A percentile compares a stretch with the other conserved stretches of the same genome.
Evolutionary conservation across 2,888 invertebrate species (phyloP).

Genomic region (Drosophila imparisetae): DNA sequence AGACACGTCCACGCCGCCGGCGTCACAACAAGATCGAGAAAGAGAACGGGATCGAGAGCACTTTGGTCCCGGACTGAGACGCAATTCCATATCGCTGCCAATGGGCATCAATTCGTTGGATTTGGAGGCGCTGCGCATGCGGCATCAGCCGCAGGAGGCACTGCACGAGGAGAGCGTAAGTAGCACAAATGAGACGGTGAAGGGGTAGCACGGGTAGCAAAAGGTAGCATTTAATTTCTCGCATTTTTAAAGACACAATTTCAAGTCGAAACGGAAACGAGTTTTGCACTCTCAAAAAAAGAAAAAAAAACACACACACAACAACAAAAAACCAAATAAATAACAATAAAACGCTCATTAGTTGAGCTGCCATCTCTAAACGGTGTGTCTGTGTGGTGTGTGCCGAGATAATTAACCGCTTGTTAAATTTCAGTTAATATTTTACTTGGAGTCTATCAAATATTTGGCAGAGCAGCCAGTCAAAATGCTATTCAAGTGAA

Average conservation of each 20-base stretch:
- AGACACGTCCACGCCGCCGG: neutral
- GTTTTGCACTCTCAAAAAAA: constrained; percentile 33
- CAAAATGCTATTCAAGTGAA: neutral
- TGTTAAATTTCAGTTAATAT: constrained; percentile 4
- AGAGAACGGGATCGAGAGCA: constrained; percentile 30
- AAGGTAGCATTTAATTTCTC: neutral
- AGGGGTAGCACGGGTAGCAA: neutral
- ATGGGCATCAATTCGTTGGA: constrained; percentile 88
- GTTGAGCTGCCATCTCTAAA: constrained; percentile 13
- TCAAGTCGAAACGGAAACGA: constrained; percentile 28
- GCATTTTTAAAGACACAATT: neutral
- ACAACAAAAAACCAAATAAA: constrained; percentile 13
- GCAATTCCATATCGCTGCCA: constrained; percentile 91
- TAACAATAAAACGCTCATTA: constrained; percentile 42
- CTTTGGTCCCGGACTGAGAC: constrained; percentile 85
- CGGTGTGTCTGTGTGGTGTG: constrained; percentile 7
- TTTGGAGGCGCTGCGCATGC: constrained; percentile 86
- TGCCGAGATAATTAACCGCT: constrained; percentile 13
- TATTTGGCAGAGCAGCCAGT: neutral
- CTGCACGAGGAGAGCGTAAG: constrained; percentile 80
- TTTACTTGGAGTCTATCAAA: constrained; percentile 1
- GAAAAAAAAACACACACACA: neutral
- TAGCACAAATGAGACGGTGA: constrained; percentile 14
- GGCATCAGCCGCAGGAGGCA: constrained; percentile 79
- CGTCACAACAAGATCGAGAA: constrained; percentile 16